Percentiles rank a stretch among this genome's conserved stretches.
These are phyloP conservation scores for Dasyurus viverrinus DNA, from an alignment of 2,113 vertebrate species.

Conservation along the genomic window DNA sequence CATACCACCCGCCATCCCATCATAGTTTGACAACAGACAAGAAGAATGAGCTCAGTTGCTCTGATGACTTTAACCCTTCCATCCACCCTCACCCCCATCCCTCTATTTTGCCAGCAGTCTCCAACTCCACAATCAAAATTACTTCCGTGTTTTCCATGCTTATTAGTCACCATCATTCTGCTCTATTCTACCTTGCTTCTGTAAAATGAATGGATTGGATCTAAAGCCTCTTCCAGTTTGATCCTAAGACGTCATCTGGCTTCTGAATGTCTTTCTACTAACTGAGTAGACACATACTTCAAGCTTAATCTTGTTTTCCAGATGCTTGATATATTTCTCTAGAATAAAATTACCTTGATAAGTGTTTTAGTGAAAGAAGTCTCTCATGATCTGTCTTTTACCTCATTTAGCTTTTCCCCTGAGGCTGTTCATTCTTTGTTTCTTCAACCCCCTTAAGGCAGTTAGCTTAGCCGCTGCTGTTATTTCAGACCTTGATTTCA, in stretches of 20 bases:
- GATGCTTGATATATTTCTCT: background rate
- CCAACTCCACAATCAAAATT: background rate
- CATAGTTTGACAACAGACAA: background rate
- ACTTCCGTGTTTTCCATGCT: background rate
- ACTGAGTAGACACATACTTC: conserved; percentile 15
- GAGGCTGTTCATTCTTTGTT: background rate
- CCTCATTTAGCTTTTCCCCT: background rate
- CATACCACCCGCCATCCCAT: background rate
- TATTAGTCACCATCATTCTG: background rate
- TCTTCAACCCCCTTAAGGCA: background rate
- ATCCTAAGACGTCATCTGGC: background rate
- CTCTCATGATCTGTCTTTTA: conserved; percentile 4
- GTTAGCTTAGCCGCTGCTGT: conserved; percentile 7
- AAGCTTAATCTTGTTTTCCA: conserved; percentile 14
- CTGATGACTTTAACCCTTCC: background rate
- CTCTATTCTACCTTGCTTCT: background rate
- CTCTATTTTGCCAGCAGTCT: background rate
- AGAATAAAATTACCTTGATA: conserved; percentile 8
- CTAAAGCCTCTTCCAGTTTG: background rate
- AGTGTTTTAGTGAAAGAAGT: conserved; percentile 9
- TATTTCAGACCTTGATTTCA: conserved; percentile 45
- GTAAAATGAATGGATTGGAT: background rate
- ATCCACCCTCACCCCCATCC: background rate
- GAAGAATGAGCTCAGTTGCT: background rate
- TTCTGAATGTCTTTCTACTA: background rate